Evolutionary conservation across 2,888 invertebrate genomes (phyloP), one percentile per base, ranked within the genome.

Genomic region (Acronicta leporina): DNA sequence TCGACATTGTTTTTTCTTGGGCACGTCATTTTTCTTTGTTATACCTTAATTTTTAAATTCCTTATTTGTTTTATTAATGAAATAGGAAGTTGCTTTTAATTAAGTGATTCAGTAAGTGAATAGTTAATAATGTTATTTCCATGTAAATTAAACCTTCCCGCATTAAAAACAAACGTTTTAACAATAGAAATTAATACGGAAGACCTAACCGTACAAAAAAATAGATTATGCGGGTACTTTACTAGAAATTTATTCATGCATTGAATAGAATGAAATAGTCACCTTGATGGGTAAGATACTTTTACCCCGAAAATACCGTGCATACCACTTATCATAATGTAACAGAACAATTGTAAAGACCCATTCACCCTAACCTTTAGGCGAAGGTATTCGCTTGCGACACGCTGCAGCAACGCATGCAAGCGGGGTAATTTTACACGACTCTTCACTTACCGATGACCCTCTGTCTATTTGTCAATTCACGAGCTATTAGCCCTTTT

Each of bases 291-390:
- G 38, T 38, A 38, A 48, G 42, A 45, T 52, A 45, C 20, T 13
- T 60, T 69, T 47, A 52, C 30, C 41, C 30, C 33, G 71, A 63
- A 65, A 76, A 72, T 63, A 42, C 53, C 63, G 27, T 30, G 49
- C 58, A 70, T 68, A 44, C 55, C 50, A 57, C 72, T 67, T 40
- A 33, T 45, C 20, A 63, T 65, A 74, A 53, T 64, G 59, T 66
- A 57, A 65, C 53, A 57, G 38, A 62, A 67, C 63, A 70, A 74
- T 80, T 69, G 69, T 68, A 71, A 73, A 68, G 58, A 72, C 59
- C 64, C 66, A 69, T 73, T 77, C 81, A 66, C 77, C 77, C 79
- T 80, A 86, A 88, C 88, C 88, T 88, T 87, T 88, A 59, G 62
- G 59, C 82, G 33, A 58, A 72, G 81, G 80, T 67, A 81, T 83